Base-by-base conservation (phyloP, 2,888 invertebrate genomes). In the Pyrocoelia pectoralis region DNA sequence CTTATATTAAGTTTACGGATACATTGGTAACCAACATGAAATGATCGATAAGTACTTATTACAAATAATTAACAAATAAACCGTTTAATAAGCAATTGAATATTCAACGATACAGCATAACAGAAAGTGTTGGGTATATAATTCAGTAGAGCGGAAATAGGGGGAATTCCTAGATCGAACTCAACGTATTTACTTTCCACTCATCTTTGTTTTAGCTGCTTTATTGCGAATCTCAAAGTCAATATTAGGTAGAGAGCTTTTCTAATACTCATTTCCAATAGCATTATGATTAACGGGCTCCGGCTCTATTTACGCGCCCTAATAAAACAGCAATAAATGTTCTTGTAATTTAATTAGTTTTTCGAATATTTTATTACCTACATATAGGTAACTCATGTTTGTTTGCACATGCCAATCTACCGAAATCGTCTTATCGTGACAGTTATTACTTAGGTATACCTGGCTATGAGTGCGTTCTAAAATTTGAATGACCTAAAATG, bases 221-320 rank as follows among this genome's bases (percentile, higher is more conserved):
- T 75, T 75, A 75, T 75, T 75, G 74, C 75, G 73, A 75, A 75
- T 75, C 74, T 73, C 73, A 72, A 73, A 74, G 72, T 73, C 73
- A 74, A 74, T 69, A 74, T 61, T 62, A 40, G 67, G 60, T 60
- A 53, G 38, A 54, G 61, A 50, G 51, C 55, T 33, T 33, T 41
- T 33, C 18, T 24, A 41, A 54, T 33, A 54, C 41, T 14, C 18
- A 54, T 54, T 38, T 54, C 41, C 53, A 52, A 46, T 46, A 18
- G 46, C 15, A 46, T 46, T 46, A 46, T 46, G 15, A 46, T 52
- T 52, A 52, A 17, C 52, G 52, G 12, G 18, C 28, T 50, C 24
- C 19, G 12, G 18, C 28, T 50, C 24, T 50, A 50, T 50, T 50
- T 46, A 46, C 46, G 18, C 18, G 2, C 18, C 18, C 17, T n/a